Base-by-base conservation (phyloP, 2,888 invertebrate species). In the Dryocosmus kuriphilus region DNA sequence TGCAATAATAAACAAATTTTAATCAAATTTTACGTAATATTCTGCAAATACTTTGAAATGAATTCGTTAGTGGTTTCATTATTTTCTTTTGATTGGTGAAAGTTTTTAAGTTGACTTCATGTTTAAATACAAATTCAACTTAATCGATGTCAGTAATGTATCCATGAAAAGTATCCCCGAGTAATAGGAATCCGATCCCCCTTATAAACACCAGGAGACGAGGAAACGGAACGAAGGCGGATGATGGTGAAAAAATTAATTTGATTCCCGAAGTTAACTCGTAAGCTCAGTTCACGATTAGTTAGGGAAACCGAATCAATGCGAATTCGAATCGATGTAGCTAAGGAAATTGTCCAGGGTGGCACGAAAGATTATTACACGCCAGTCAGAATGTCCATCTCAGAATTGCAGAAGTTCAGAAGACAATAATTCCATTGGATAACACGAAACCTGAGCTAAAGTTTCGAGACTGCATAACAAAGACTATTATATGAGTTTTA, bases 301-400 rank as follows among this genome's bases (percentile, higher is more conserved):
- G 71, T 51, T 71, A 71, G 46, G 71, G 32, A 71, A 46, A n/a
- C 30, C 30, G n/a, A 71, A 77, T 79, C 75, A 77, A 80, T 79
- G 77, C 55, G 57, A 73, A 77, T 80, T 80, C 71, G 76, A 80
- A 76, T 74, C 11, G 24, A n/a, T 60, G 51, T 71, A n/a, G 74
- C 11, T 67, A 41, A 61, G 57, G 77, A 81, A 84, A 83, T 85
- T 75, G 82, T 84, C 82, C 75, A 77, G 80, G 81, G 78, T 62
- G 86, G 81, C 82, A 79, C 32, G 79, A 77, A 77, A 81, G 83
- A 83, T 88, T 87, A 88, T 88, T 88, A 85, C 86, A 86, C 85
- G 85, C 87, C 86, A 86, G 84, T 88, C 87, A 86, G 30, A 77
- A 74, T 77, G 27, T 61, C 35, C 84, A 86, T 83, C 83, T 84